These are phyloP conservation scores for Idris sp. DNA, from an alignment of 1,140 invertebrate genomes.

Conservation along the genomic window DNA sequence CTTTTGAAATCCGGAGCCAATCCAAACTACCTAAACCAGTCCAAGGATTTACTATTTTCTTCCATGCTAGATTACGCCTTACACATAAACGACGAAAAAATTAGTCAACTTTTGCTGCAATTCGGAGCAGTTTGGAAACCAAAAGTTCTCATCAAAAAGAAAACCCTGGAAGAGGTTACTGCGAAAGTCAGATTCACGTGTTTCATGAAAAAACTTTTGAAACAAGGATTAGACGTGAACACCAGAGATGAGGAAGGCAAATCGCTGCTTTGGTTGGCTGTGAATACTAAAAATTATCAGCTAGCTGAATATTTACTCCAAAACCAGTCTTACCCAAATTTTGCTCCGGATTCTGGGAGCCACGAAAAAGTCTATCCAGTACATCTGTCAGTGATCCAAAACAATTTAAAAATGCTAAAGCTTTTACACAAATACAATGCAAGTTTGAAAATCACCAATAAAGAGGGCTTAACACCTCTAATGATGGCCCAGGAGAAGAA, in stretches of 20 bases:
- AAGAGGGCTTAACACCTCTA: background rate
- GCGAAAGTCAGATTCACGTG: too few relatives aligned
- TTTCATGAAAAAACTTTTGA: background rate
- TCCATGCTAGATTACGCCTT: background rate
- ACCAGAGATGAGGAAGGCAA: background rate
- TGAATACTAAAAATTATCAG: background rate
- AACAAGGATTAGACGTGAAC: background rate
- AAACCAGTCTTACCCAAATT: background rate
- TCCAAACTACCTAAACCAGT: background rate
- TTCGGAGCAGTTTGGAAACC: background rate
- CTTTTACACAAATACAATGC: background rate
- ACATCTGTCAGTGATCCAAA: background rate
- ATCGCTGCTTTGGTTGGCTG: background rate
- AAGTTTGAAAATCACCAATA: background rate
- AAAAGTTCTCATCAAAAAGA: background rate
- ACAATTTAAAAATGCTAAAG: background rate
- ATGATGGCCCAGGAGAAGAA: background rate
- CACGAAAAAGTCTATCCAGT: background rate
- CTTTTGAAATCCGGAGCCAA: background rate
- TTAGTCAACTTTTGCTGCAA: background rate
- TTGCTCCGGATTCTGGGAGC: background rate
- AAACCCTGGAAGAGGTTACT: background rate
- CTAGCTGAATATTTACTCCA: background rate
- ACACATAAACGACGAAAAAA: background rate
- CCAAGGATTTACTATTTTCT: background rate